A percentile compares a stretch with the other conserved stretches of the same genome.
Conservation (phyloP, 2,888 invertebrate species). For the Harpalus rufipes region DNA sequence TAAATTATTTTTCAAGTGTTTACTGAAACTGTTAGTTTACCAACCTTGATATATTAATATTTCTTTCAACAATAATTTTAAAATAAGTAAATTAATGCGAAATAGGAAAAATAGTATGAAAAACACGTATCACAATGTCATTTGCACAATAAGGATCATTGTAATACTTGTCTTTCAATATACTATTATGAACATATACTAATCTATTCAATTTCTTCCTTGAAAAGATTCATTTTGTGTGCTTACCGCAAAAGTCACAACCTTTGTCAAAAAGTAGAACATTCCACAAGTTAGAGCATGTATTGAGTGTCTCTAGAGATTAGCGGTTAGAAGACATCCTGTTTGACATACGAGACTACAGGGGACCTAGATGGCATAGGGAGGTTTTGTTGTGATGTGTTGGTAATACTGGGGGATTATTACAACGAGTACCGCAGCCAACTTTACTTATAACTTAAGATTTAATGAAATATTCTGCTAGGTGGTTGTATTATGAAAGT, state of each 20-base stretch:
- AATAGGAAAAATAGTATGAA: too few species aligned
- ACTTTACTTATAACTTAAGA: neutral
- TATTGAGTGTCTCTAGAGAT: neutral
- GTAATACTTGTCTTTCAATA: too few species aligned
- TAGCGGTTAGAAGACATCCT: conserved; percentile 1
- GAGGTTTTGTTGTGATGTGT: conserved; percentile 47
- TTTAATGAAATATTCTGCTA: conserved; percentile 8
- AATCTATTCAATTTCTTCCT: neutral
- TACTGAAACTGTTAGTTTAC: too few species aligned
- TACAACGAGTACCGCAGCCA: neutral
- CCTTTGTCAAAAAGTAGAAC: neutral
- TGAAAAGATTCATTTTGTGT: too few species aligned
- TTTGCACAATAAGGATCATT: too few species aligned
- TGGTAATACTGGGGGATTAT: conserved; percentile 30
- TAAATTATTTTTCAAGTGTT: too few species aligned
- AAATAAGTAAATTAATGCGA: too few species aligned
- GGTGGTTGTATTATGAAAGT: conserved; percentile 10
- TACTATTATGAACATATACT: too few species aligned
- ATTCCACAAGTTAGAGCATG: neutral
- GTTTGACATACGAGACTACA: conserved; percentile 48
- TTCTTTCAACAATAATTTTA: too few species aligned
- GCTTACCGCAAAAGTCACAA: neutral
- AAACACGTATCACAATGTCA: too few species aligned
- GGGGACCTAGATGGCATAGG: conserved; percentile 23
- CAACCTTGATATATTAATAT: too few species aligned